These are phyloP conservation scores for Fundulus diaphanus DNA, from an alignment of 2,797 vertebrate species.

Conservation along the genomic window DNA sequence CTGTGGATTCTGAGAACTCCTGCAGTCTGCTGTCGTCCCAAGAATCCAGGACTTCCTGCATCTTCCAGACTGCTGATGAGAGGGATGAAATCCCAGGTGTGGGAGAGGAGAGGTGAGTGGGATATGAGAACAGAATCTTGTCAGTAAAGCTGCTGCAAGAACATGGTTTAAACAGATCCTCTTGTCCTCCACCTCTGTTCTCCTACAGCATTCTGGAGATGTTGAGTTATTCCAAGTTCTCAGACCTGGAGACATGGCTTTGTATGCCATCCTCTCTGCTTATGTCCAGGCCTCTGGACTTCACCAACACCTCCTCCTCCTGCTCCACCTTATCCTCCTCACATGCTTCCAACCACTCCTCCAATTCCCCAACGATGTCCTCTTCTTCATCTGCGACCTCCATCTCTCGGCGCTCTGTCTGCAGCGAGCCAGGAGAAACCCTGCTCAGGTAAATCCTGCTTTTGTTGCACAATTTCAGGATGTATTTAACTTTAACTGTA, in stretches of 20 bases:
- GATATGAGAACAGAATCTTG: background rate
- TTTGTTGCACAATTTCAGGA: background rate
- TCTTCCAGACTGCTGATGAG: slow-evolving; percentile 77
- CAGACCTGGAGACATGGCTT: slow-evolving; percentile 83
- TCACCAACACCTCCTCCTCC: slow-evolving; percentile 46
- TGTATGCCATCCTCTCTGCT: slow-evolving; percentile 82
- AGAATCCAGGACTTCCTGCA: slow-evolving; percentile 75
- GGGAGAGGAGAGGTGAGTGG: slow-evolving; percentile 79
- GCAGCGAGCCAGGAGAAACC: slow-evolving; percentile 51
- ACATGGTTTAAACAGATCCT: background rate
- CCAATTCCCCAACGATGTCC: slow-evolving; percentile 39
- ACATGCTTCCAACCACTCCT: slow-evolving; percentile 35
- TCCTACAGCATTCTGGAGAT: slow-evolving; percentile 82
- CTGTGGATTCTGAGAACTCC: slow-evolving; percentile 76
- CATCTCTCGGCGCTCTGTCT: slow-evolving; percentile 55
- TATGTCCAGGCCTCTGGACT: slow-evolving; percentile 69
- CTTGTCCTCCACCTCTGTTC: background rate
- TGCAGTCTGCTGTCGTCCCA: slow-evolving; percentile 69
- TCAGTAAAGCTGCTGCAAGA: background rate
- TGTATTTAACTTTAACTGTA: background rate
- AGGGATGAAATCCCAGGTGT: slow-evolving; percentile 76
- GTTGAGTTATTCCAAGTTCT: slow-evolving; percentile 84
- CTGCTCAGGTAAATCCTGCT: slow-evolving; percentile 39
- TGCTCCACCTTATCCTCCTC: slow-evolving; percentile 48
- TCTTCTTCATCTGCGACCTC: slow-evolving; percentile 38